A percentile compares a stretch with the other conserved stretches of the same genome.
phyloP scores from a whole-genome alignment of 2,888 invertebrate species.

The Malthinus seriepunctatus region DNA sequence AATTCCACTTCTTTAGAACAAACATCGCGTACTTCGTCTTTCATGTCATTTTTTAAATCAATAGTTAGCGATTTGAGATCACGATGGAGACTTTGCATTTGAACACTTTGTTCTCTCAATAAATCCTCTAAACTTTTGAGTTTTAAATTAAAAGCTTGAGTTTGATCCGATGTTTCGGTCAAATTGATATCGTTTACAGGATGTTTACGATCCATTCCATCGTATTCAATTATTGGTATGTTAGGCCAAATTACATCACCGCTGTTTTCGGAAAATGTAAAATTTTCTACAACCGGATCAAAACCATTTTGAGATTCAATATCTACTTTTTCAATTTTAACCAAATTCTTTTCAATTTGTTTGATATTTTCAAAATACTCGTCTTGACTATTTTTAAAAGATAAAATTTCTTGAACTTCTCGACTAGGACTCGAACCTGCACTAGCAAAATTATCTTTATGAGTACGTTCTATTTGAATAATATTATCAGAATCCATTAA shows the following conservation, averaged over 20 bases:
- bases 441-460: constrained; percentile 62
- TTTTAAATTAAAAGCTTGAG: constrained; percentile 45
- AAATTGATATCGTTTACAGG: not conserved
- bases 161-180: constrained; percentile 30
- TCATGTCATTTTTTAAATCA: constrained; percentile 32
- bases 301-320: constrained; percentile 26
- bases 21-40: constrained; percentile 39
- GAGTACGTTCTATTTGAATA: constrained; percentile 35
- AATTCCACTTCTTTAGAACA: constrained; percentile 49
- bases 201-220: constrained; percentile 39
- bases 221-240: constrained; percentile 51
- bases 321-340: constrained; percentile 16
- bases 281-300: constrained; percentile 37
- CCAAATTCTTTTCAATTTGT: constrained; percentile 33
- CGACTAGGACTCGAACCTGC: constrained; percentile 89
- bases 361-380: constrained; percentile 49
- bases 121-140: constrained; percentile 45
- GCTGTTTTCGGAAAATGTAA: constrained; percentile 36
- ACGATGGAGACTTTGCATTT: constrained; percentile 46
- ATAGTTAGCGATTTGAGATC: constrained; percentile 41
- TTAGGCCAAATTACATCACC: constrained; percentile 53
- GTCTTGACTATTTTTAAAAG: constrained; percentile 61
- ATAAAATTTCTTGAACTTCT: constrained; percentile 87
- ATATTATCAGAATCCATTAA: constrained; percentile 39
- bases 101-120: constrained; percentile 47